Conservation (phyloP, 2,113 vertebrate species). For the Dromas ardeola region DNA sequence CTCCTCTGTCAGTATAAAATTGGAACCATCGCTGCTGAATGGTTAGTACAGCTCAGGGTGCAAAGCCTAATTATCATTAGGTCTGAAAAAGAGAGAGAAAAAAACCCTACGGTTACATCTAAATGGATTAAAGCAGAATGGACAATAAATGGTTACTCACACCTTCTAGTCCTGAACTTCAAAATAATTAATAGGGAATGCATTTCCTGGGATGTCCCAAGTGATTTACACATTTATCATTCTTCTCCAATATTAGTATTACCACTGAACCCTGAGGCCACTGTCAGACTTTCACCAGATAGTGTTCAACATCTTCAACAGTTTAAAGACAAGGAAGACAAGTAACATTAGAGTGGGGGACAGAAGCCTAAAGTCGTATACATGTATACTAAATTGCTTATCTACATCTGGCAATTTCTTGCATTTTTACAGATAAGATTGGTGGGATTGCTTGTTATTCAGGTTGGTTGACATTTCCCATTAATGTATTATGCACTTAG, state of each 20-base stretch:
- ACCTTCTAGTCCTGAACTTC: not conserved
- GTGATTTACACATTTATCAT: not conserved
- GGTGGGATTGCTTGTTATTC: not conserved
- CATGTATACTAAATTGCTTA: not conserved
- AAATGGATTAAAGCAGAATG: not conserved
- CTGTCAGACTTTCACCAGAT: not conserved
- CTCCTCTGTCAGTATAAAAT: not conserved
- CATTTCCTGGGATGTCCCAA: not conserved
- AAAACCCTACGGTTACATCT: not conserved
- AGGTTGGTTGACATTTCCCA: not conserved
- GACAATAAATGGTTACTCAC: not conserved
- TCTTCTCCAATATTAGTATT: not conserved
- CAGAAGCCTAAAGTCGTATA: not conserved
- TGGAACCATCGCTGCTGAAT: not conserved
- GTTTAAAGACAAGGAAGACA: not conserved
- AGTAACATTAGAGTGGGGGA: not conserved
- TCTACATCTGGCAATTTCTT: not conserved
- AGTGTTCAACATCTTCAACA: not conserved
- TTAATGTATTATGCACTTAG: not conserved
- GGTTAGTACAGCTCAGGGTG: not conserved
- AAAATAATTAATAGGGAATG: not conserved
- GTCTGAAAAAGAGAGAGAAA: not conserved
- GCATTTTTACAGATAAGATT: not conserved
- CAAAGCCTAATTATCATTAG: slow-evolving; percentile 5
- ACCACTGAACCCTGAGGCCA: not conserved